Evolutionary conservation across 2,113 vertebrate genomes (phyloP).

Genomic region (Prunella himalayana): DNA sequence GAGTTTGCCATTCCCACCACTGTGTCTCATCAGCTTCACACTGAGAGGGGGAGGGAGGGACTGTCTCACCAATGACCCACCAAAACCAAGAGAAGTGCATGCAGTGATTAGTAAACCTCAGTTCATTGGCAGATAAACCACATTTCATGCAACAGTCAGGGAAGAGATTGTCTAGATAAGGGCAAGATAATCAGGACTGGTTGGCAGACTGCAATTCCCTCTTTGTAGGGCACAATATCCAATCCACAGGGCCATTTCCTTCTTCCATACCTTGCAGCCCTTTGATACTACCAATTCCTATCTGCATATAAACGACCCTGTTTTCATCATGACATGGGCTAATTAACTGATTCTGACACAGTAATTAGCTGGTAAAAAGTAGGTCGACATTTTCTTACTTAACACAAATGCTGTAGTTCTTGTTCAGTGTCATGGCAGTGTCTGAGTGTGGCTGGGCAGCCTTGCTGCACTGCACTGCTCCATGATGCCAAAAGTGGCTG

Average conservation of each 20-base stretch:
- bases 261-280: not conserved
- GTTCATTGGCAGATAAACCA: not conserved
- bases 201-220: not conserved
- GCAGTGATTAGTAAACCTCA: not conserved
- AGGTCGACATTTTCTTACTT: not conserved
- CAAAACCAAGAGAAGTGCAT: not conserved
- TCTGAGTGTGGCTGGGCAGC: not conserved
- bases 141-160: not conserved
- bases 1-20: not conserved
- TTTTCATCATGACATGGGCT: not conserved
- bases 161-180: not conserved
- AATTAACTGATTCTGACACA: not conserved
- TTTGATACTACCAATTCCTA: not conserved
- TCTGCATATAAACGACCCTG: not conserved
- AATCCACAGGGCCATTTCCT: not conserved
- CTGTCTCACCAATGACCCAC: not conserved
- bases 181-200: not conserved
- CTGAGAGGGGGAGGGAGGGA: not conserved
- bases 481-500: not conserved
- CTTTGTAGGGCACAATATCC: not conserved
- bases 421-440: not conserved
- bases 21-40: not conserved
- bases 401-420: not conserved
- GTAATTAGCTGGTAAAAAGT: not conserved
- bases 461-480: fast-evolving